Evolutionary conservation across 2,113 vertebrate species (phyloP), one percentile per base, ranked within the genome.

Genomic region (Ondatra zibethicus): DNA sequence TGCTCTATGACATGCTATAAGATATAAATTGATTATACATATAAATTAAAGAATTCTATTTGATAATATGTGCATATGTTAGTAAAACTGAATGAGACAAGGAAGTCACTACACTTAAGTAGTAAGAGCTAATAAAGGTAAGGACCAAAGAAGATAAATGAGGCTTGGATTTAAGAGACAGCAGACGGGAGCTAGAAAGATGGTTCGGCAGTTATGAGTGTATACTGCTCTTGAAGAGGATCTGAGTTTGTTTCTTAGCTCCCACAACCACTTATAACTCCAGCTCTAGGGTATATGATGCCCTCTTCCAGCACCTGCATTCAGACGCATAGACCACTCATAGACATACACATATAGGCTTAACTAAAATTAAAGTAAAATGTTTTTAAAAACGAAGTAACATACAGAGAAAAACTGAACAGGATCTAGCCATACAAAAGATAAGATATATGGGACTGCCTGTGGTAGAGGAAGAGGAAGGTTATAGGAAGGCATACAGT

Each of bases 1-100:
- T 72, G 36, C 17, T n/a, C 80, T 66, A 42, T n/a, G 39, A 61
- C 70, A 21, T 55, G 25, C 50, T 58, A 21, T 47, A 86, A 91
- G 36, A 93, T 14, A 92, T 21, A 47, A 10, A 76, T 75, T 93
- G 42, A 70, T 39, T 94, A 68, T 58, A 68, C 1, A 7, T n/a
- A 58, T 91, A 86, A 65, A n/a, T 86, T 84, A 42, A 76, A 94
- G 65, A 92, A 50, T 23, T 96, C 31, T 45, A 31, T 68, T 47
- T 72, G 23, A 61, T 65, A 63, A 68, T 42, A 93, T 19, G 5
- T 0, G 13, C 33, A 80, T 31, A 33, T 23, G 39, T 0, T 45
- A 63, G 33, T 81, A 93, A 89, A 50, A 88, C 27, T 68, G 50
- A 95, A 68, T 36, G 47, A 96, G 25, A 88, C 52, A 58, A 31